Base-by-base conservation (phyloP, 1,140 invertebrate genomes). In the Paraescarpia echinospica region DNA sequence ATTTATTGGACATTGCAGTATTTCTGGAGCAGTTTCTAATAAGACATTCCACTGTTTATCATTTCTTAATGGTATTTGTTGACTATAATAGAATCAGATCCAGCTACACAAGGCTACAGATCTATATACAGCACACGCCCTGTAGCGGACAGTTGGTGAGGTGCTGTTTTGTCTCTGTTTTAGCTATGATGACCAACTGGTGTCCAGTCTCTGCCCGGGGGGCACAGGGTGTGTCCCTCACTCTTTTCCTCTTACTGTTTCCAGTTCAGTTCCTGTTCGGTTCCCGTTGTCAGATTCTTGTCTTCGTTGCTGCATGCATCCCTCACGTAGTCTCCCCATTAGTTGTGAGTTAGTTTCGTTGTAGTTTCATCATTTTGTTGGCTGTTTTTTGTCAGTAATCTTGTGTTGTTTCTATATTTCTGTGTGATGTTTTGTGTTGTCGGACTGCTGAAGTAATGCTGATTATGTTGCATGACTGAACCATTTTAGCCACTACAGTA, bases 101-200 rank as follows among this genome's bases (percentile, higher is more conserved):
- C 4, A 6, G 22, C 9, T 14, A 27, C 59, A 27, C 22, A 31
- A 22, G 59, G 59, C 59, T 18, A 12, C 59, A 22, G 59, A 77
- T 77, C 2, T 6, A 12, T 41, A n/a, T 51, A 0, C 48, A 51
- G 59, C 12, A 77, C 59, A 77, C 4, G 59, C 59, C 59, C 59
- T 77, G 18, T 77, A 31, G 59, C 22, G 22, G 59, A 18, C 12
- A 77, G 59, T 77, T 77, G 59, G 59, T 77, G 12, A 77, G 59
- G 59, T 93, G 94, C 93, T 92, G 48, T 91, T 93, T 88, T 93
- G 93, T 92, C 92, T 94, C 92, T 94, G 92, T 93, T 94, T 27
- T 92, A 96, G 95, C 93, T 94, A 95, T 94, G 95, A 96, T 94
- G 95, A 95, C 35, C 94, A 95, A 92, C 93, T 95, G 41, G 93